phyloP scores from a whole-genome alignment of 2,888 invertebrate species.

The Drosophila eohydei region DNA sequence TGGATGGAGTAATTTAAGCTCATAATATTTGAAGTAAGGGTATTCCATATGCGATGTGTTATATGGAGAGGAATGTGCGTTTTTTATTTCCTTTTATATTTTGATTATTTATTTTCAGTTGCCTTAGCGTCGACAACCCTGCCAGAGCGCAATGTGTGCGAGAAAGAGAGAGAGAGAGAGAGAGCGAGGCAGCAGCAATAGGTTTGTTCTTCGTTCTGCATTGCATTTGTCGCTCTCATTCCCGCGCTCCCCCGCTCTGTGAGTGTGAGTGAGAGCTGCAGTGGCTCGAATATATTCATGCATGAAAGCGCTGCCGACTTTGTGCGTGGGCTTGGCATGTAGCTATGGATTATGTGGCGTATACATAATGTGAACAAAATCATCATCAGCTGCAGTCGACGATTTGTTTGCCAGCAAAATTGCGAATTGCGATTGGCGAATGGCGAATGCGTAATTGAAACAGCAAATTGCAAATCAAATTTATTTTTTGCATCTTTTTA shows the following conservation, averaged over 20 bases:
- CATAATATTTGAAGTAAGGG: neutral
- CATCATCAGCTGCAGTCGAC: conserved; percentile 26
- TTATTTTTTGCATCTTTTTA: neutral
- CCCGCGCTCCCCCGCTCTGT: neutral
- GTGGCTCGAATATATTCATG: conserved; percentile 28
- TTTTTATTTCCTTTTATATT: conserved; percentile 4
- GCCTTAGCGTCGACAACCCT: conserved; percentile 2
- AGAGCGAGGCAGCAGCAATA: conserved; percentile 11
- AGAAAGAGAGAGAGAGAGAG: conserved; percentile 15
- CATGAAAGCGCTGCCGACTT: conserved; percentile 36
- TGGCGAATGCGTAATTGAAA: conserved; percentile 30
- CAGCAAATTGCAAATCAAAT: conserved; percentile 15
- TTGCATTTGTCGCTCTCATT: conserved; percentile 16
- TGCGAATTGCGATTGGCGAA: conserved; percentile 5
- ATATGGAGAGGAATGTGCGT: neutral
- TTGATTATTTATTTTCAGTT: conserved; percentile 26
- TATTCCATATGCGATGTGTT: neutral
- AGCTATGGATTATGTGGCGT: conserved; percentile 44
- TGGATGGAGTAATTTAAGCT: neutral
- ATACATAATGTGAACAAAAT: conserved; percentile 52
- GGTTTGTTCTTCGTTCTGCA: conserved; percentile 13
- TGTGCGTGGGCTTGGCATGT: conserved; percentile 15
- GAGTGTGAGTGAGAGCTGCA: conserved; percentile 16
- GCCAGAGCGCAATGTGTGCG: conserved; percentile 1
- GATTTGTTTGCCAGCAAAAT: conserved; percentile 16